Percentiles rank a stretch among this genome's conserved stretches.
phyloP scores from a whole-genome alignment of 92 coral and sea anemone genomes.

The Hydrozoanthus gracilis region DNA sequence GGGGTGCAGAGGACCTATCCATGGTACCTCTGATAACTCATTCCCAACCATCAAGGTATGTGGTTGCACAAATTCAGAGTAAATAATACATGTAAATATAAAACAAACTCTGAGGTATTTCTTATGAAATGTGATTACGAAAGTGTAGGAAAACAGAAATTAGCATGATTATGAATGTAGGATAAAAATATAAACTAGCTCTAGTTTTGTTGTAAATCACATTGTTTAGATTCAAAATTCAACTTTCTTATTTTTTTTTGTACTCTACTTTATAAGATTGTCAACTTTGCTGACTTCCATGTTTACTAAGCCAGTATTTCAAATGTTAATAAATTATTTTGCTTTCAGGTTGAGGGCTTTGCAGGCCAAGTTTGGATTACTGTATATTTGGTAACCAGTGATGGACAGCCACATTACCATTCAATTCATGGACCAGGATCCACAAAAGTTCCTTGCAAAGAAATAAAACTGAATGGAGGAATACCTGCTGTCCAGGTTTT shows the following conservation, averaged over 20 bases:
- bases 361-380: slow-evolving; percentile 92
- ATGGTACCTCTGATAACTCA: slow-evolving; percentile 88
- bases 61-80: too few relatives aligned
- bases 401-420: slow-evolving; percentile 95
- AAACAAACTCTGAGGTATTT: too few relatives aligned
- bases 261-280: too few relatives aligned
- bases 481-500: slow-evolving; percentile 94
- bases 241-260: too few relatives aligned
- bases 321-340: not conserved
- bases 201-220: too few relatives aligned
- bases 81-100: too few relatives aligned
- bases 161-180: too few relatives aligned
- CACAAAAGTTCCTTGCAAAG: slow-evolving; percentile 95
- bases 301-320: not conserved
- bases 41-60: slow-evolving; percentile 94
- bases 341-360: slow-evolving; percentile 77
- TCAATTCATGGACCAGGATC: slow-evolving; percentile 99
- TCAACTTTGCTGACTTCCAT: too few relatives aligned
- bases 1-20: slow-evolving; percentile 99
- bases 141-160: too few relatives aligned
- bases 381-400: slow-evolving; percentile 86
- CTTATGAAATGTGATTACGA: too few relatives aligned
- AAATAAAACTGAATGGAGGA: slow-evolving; percentile 83
- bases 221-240: too few relatives aligned
- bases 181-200: too few relatives aligned